A percentile compares a stretch with the other conserved stretches of the same genome.
Conservation (phyloP, 2,888 invertebrate species). For the Acleris sparsana region DNA sequence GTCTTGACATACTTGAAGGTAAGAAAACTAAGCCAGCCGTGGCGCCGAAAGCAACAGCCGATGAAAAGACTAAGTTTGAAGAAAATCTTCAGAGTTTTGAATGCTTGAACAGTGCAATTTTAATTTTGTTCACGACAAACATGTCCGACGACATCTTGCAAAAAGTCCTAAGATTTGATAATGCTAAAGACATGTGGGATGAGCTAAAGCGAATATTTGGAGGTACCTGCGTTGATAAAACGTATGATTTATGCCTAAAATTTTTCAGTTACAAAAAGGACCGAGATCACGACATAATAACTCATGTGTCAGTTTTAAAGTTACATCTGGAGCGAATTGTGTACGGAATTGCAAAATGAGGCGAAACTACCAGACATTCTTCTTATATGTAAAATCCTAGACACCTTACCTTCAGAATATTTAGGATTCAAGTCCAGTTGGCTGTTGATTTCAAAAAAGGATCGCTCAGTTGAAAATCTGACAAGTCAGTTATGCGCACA, state of each 20-base stretch:
- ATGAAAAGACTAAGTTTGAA: neutral
- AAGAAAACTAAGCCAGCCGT: neutral
- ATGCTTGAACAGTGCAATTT: neutral
- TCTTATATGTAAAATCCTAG: neutral
- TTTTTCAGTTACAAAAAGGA: too few relatives aligned
- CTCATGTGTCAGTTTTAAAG: too few relatives aligned
- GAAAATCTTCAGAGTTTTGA: neutral
- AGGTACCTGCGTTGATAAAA: neutral
- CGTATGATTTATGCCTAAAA: too few relatives aligned
- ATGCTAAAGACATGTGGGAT: constrained; percentile 8
- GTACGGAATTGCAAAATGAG: too few relatives aligned
- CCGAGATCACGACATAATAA: too few relatives aligned
- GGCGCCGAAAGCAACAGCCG: constrained; percentile 2
- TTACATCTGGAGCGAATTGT: too few relatives aligned
- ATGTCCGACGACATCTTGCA: too few relatives aligned
- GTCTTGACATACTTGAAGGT: neutral
- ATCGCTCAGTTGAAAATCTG: too few relatives aligned
- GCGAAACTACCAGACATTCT: too few relatives aligned
- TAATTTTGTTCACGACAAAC: neutral
- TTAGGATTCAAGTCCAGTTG: neutral
- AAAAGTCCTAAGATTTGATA: constrained; percentile 8
- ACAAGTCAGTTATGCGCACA: too few relatives aligned
- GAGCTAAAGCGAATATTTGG: constrained; percentile 12
- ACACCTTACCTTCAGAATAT: neutral
- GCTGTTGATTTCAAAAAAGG: constrained; percentile 3